Base-by-base conservation (phyloP, 1,140 invertebrate species). In the Nylanderia fulva region DNA sequence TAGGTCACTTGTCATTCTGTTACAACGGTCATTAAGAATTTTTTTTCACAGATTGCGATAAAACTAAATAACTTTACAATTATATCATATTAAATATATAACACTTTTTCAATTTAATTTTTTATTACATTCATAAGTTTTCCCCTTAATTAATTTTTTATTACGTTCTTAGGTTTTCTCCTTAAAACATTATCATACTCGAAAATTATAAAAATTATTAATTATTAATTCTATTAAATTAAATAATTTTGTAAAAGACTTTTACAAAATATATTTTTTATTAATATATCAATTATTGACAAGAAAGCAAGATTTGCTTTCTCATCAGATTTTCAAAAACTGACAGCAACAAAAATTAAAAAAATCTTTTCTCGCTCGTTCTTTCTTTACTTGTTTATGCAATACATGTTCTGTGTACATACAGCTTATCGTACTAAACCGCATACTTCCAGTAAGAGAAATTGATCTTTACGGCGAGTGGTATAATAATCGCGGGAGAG, bases 401-500 rank as follows among this genome's bases (percentile, higher is more conserved):
- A 24, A 74, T 27, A 58, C 45, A 15, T 48, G 45, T 15, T 76
- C 56, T 61, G 21, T 24, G 24, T 76, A 21, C 15, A 18, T 76
- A 21, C 15, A 63, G 42, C 24, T 63, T 42, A 76, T 63, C 58
- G 39, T 29, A 8, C 18, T 33, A 56, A 58, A 58, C 24, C 24
- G 48, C 48, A 29, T 56, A 72, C 48, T 33, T n/a, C 52, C n/a
- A 27, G 3, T 15, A 48, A 39, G 58, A 77, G 58, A 72, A 71
- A 86, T 79, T 79, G 60, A 86, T 68, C 84, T 86, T 85, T 42
- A 33, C 21, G 27, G 52, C 36, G 61, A 86, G 33, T 54, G 58
- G 66, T 69, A n/a, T n/a, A 71, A 69, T 13, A 77, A 48, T 58
- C 60, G 75, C 52, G 42, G 54, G 61, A 77, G 61, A 77, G 83